These are phyloP conservation scores for Eira barbara DNA, from an alignment of 2,113 vertebrate species.

Conservation along the genomic window DNA sequence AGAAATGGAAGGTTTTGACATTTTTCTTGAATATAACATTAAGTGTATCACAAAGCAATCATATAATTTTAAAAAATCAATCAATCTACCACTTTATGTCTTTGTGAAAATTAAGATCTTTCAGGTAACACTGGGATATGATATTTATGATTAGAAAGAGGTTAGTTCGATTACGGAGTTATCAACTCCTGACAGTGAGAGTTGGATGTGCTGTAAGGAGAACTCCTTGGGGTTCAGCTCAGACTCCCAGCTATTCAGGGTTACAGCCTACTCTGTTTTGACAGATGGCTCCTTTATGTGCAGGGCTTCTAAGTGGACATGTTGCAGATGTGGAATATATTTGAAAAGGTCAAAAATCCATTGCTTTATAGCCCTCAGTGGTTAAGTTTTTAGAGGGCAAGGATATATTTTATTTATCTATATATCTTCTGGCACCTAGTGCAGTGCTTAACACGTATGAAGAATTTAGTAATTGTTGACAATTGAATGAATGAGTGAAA, in stretches of 20 bases:
- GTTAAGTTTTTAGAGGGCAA: not conserved
- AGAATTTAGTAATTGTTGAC: not conserved
- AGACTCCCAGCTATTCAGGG: not conserved
- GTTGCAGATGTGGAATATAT: not conserved
- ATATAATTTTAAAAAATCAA: not conserved
- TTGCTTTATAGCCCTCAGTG: not conserved
- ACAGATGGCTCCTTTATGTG: constrained; percentile 12
- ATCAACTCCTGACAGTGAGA: not conserved
- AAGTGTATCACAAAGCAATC: not conserved
- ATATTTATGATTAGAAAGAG: not conserved
- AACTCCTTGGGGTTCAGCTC: not conserved
- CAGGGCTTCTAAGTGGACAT: not conserved
- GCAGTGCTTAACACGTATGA: not conserved
- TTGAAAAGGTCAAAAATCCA: not conserved
- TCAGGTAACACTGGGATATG: not conserved
- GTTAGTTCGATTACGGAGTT: not conserved
- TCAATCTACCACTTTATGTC: not conserved
- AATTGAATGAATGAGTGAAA: not conserved
- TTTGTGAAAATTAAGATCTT: not conserved
- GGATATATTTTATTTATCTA: not conserved
- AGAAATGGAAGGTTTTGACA: not conserved
- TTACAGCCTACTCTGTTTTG: not conserved
- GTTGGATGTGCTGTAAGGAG: not conserved
- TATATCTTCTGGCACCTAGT: not conserved
- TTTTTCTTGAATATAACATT: not conserved